These are phyloP conservation scores for Garra rufa DNA, from an alignment of 2,113 vertebrate genomes.

Conservation along the genomic window DNA sequence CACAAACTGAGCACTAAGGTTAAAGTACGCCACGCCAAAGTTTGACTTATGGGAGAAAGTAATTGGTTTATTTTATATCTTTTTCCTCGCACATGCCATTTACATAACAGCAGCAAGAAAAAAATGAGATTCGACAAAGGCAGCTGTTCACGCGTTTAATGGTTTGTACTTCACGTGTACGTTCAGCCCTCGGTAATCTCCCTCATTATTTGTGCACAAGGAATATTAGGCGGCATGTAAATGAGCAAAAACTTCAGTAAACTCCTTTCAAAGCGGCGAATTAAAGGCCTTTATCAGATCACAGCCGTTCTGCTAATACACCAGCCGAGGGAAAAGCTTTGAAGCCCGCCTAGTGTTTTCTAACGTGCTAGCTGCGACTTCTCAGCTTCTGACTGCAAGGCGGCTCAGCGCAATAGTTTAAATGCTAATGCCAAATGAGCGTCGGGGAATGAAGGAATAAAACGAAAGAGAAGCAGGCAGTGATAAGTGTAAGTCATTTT, in stretches of 20 bases:
- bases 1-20: slow-evolving; percentile 43
- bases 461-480: slow-evolving; percentile 53
- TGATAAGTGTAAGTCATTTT: slow-evolving; percentile 71
- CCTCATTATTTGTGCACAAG: slow-evolving; percentile 49
- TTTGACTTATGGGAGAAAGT: slow-evolving; percentile 31
- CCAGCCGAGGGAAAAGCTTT: slow-evolving; percentile 57
- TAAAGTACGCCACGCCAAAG: slow-evolving; percentile 24
- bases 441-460: slow-evolving; percentile 51
- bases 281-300: slow-evolving; percentile 76
- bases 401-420: slow-evolving; percentile 60
- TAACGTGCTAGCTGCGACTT: slow-evolving; percentile 35
- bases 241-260: slow-evolving; percentile 64
- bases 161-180: slow-evolving; percentile 43
- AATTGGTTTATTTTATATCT: slow-evolving; percentile 52
- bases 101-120: slow-evolving; percentile 51
- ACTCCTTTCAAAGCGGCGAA: slow-evolving; percentile 69
- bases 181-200: slow-evolving; percentile 47
- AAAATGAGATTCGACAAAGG: slow-evolving; percentile 57
- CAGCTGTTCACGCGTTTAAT: slow-evolving; percentile 35
- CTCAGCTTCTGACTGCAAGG: slow-evolving; percentile 51
- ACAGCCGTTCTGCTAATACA: slow-evolving; percentile 55
- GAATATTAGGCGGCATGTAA: slow-evolving; percentile 63
- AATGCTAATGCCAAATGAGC: slow-evolving; percentile 72
- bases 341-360: slow-evolving; percentile 53
- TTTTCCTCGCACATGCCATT: slow-evolving; percentile 40